A percentile compares a stretch with the other conserved stretches of the same genome.
Conservation (phyloP, 2,113 vertebrate genomes). For the Macaca fascicularis region DNA sequence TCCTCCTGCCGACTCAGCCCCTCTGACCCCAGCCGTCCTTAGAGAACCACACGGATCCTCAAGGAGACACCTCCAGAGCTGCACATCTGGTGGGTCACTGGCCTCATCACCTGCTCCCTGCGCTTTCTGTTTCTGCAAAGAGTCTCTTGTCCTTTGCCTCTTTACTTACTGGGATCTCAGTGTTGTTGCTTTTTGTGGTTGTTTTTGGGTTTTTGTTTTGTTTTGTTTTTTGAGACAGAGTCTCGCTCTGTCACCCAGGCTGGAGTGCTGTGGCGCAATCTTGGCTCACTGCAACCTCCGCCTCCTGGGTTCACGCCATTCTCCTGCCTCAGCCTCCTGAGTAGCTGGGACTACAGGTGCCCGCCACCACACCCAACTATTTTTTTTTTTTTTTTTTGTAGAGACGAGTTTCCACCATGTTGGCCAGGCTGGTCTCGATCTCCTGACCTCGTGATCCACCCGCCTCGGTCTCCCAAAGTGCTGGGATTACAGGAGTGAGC, state of each 20-base stretch:
- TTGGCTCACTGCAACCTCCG: too few species aligned
- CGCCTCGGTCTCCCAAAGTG: rapidly evolving
- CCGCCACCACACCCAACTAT: rapidly evolving
- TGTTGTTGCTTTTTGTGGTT: not conserved
- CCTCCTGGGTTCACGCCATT: too few species aligned
- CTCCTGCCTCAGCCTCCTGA: too few species aligned
- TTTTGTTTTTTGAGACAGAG: too few species aligned
- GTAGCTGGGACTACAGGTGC: too few species aligned
- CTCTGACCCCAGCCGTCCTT: not conserved
- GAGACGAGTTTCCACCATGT: rapidly evolving
- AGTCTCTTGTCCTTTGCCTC: not conserved
- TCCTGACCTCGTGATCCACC: too few species aligned
- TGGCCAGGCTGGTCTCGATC: too few species aligned
- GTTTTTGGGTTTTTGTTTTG: too few species aligned
- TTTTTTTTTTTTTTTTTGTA: too few species aligned
- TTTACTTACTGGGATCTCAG: not conserved
- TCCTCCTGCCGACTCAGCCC: not conserved
- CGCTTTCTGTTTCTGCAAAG: not conserved
- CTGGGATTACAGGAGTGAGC: too few species aligned
- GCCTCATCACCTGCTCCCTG: not conserved
- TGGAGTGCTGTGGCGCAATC: too few species aligned
- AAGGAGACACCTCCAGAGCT: not conserved
- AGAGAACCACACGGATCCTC: not conserved
- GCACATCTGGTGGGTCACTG: too few species aligned
- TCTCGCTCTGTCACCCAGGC: rapidly evolving